These are phyloP conservation scores for Aphrocallistes beatrix DNA, from an alignment of 37 sponge, comb jelly and placozoan genomes.

Conservation along the genomic window DNA sequence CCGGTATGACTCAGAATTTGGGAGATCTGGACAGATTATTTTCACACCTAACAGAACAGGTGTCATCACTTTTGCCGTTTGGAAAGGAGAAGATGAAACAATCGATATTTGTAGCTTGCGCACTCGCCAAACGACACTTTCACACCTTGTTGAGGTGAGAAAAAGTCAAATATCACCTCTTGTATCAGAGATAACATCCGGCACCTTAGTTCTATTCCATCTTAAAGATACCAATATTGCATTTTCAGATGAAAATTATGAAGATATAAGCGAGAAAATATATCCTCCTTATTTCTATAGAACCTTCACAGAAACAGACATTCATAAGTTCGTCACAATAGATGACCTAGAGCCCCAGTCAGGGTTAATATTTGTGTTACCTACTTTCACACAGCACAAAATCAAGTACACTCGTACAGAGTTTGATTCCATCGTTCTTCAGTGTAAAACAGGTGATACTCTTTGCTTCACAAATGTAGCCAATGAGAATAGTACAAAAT, in stretches of 20 bases:
- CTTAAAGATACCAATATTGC: not conserved
- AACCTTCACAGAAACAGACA: not conserved
- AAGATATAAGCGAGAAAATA: no score
- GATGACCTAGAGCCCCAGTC: not conserved
- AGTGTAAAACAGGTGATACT: not conserved
- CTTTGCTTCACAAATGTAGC: not conserved
- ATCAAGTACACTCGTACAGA: not conserved
- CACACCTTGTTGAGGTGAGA: not conserved
- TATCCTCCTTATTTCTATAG: not conserved
- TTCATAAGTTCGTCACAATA: not conserved
- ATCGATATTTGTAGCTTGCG: not conserved
- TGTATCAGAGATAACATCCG: not conserved
- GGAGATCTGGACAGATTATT: not conserved
- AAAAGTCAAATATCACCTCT: not conserved
- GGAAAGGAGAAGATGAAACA: not conserved
- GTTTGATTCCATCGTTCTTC: not conserved
- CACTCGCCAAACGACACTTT: not conserved
- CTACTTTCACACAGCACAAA: not conserved
- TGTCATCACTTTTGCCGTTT: not conserved
- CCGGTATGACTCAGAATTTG: not conserved
- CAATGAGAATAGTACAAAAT: not conserved
- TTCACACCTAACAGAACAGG: not conserved
- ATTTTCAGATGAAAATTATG: not conserved
- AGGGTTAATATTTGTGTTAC: not conserved
- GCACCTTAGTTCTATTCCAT: not conserved